Percentiles rank a stretch among this genome's conserved stretches.
These are phyloP conservation scores for Columba livia DNA, from an alignment of 2,113 vertebrate genomes.

Conservation along the genomic window DNA sequence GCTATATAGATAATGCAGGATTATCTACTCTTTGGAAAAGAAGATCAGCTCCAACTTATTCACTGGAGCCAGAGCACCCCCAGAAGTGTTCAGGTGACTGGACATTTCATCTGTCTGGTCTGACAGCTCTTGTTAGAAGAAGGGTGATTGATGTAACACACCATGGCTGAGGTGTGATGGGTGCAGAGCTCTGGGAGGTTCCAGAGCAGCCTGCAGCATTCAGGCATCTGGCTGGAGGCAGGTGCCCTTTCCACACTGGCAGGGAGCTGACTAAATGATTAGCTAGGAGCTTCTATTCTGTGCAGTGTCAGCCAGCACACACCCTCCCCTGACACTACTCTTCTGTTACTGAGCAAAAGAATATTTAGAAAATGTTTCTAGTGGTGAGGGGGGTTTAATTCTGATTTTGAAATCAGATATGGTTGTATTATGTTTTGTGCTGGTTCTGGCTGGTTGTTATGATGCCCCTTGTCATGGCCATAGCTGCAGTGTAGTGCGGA, in stretches of 20 bases:
- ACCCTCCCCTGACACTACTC: not conserved
- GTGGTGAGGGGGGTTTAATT: not conserved
- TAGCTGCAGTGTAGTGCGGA: not conserved
- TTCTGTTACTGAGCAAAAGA: not conserved
- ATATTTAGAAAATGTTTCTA: not conserved
- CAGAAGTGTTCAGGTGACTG: not conserved
- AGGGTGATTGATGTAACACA: not conserved
- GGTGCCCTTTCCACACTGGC: not conserved
- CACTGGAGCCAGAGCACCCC: not conserved
- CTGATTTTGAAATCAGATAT: not conserved
- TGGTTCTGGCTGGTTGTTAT: not conserved
- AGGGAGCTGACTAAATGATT: not conserved
- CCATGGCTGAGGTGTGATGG: not conserved
- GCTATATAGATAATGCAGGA: not conserved
- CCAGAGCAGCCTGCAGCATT: not conserved
- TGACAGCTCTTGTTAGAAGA: not conserved
- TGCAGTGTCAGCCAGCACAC: not conserved
- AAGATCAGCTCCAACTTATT: not conserved
- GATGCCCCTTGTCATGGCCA: not conserved
- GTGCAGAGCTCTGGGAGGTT: not conserved
- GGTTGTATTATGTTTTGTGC: not conserved
- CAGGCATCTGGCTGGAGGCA: not conserved
- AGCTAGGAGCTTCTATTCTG: not conserved
- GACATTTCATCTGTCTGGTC: not conserved
- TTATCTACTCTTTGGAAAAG: not conserved